Evolutionary conservation across 2,888 invertebrate species (phyloP), one percentile per base, ranked within the genome.

Genomic region (Lypha dubia): DNA sequence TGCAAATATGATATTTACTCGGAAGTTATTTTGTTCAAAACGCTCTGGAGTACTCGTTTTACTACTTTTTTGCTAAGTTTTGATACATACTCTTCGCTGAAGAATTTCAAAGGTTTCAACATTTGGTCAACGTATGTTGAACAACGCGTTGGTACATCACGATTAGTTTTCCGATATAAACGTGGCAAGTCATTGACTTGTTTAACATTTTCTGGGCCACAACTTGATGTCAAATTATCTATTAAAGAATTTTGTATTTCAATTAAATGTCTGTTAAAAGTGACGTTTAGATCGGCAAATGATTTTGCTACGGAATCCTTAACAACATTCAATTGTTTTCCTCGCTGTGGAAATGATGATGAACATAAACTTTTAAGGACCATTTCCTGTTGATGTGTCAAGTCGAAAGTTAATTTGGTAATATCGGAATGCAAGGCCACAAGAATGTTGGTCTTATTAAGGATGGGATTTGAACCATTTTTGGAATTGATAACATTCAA

Each of bases 101-200:
- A 91, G 0, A 86, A 58, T 74, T 90, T 90, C 0, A 96, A 92
- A 3, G 94, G 94, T 81, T 93, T 93, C 0, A 95, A 88, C 87
- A 96, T 93, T 79, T 94, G 93, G 51, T 94, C 94, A n/a, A 97
- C 95, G 90, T 98, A 98, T 20, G 94, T 92, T 86, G 97, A 97
- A 44, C 96, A 94, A 88, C 96, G 96, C 0, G 94, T 95, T 0
- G 98, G 98, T 32, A 96, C 93, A 87, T 96, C 97, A 85, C 97
- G 94, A 91, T 98, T 98, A 0, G 98, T 98, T 91, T 98, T 95
- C 74, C 98, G 94, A 91, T 97, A 99, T 76, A 98, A 93, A 85
- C 98, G 94, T 2, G 99, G 99, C 92, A 99, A 97, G 91, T 99
- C 98, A 87, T 95, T 96, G 5, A 99, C 98, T 93, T 96, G 96